phyloP scores from a whole-genome alignment of 2,888 invertebrate species.

The Conchocele bisecta region DNA sequence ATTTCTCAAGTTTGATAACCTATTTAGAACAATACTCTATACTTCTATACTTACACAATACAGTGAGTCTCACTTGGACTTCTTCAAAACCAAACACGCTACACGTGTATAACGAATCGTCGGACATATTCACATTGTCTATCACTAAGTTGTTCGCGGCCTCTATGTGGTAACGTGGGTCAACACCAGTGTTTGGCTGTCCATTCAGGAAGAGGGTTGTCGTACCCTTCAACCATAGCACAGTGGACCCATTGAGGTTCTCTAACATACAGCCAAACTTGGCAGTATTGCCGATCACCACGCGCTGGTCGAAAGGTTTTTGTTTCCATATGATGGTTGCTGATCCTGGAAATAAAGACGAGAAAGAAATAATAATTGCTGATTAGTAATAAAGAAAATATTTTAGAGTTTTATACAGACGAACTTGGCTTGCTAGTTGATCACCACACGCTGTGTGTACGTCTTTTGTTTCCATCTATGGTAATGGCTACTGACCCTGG shows the following conservation, averaged over 20 bases:
- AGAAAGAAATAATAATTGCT: too few relatives aligned
- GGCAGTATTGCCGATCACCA: conserved; percentile 49
- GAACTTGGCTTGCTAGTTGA: too few relatives aligned
- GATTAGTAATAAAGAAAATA: too few relatives aligned
- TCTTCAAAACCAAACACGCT: conserved; percentile 54
- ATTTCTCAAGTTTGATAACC: too few relatives aligned
- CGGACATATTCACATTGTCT: conserved; percentile 50
- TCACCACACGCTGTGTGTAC: too few relatives aligned
- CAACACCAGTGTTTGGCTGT: conserved; percentile 12
- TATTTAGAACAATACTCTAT: too few relatives aligned
- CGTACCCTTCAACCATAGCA: conserved; percentile 56
- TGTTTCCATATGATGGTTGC: conserved; percentile 38
- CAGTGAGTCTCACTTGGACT: conserved; percentile 58
- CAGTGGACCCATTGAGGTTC: background rate
- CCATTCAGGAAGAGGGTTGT: conserved; percentile 57
- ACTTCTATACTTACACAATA: conserved; percentile 60
- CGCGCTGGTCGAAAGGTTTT: conserved; percentile 38
- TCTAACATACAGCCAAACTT: conserved; percentile 47
- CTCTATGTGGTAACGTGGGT: conserved; percentile 47
- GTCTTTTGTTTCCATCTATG: too few relatives aligned
- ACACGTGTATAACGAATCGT: conserved; percentile 64
- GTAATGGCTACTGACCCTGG: too few relatives aligned
- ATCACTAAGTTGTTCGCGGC: conserved; percentile 62
- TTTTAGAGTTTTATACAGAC: too few relatives aligned
- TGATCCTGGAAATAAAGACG: conserved; percentile 12